Base-by-base conservation (phyloP, 2,888 invertebrate species). In the Bellardia pandia region DNA sequence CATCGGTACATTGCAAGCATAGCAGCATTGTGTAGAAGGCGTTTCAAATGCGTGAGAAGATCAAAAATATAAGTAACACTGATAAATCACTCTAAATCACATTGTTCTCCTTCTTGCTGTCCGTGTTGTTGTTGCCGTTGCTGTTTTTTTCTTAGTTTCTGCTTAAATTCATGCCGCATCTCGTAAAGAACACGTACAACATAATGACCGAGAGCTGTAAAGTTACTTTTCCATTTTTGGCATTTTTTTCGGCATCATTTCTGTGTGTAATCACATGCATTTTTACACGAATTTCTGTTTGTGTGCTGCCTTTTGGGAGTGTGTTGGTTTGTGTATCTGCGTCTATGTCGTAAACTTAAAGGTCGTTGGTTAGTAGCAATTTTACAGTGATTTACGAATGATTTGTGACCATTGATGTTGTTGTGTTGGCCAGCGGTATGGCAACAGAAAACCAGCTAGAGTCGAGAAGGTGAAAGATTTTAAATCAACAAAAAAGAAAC, bases 71-170 rank as follows among this genome's bases (percentile, higher is more conserved):
- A 87, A 91, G 92, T 91, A 92, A 91, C 90, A 89, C 91, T 91
- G 91, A 91, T 91, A 91, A 91, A 91, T 91, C 91, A 91, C 92
- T 91, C 91, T 91, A 92, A 92, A 91, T 92, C 91, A 90, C 90
- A 92, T 92, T 91, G 86, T 86, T 86, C 85, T 85, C 74, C 77
- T 62, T 84, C 48, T 68, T 33, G 58, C 30, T 78, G 45, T 9
- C 13, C 33, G 16, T 45, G 45, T 45, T 51, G 45, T n/a, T 82
- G 37, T 14, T 37, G 45, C 6, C 74, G 33, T 72, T 64, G 45
- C 16, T 60, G 30, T 72, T 37, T 48, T 60, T 75, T 8, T 23
- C 23, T 60, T 58, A n/a, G 14, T 60, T 72, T 77, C 56, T 64
- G 11, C 45, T 30, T 48, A 53, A 69, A 69, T 69, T 53, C 76